Evolutionary conservation across 1,140 invertebrate species (phyloP).

Genomic region (Oreohelix idahoensis): DNA sequence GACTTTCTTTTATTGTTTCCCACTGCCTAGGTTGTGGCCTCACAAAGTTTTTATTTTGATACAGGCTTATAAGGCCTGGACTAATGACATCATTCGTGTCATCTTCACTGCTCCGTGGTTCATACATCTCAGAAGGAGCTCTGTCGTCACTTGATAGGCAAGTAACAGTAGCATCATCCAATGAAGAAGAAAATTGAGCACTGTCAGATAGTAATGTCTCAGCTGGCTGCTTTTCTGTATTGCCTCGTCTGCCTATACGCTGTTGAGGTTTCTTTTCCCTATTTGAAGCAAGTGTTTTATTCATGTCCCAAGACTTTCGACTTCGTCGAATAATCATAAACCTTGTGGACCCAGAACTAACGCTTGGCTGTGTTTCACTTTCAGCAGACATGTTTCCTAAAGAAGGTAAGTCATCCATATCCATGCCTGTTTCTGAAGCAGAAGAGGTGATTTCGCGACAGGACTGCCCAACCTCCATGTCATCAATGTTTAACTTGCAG

Average conservation of each 20-base stretch:
- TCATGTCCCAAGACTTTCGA: conserved; percentile 14
- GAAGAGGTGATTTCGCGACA: neutral
- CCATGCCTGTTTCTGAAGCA: neutral
- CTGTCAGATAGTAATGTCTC: neutral
- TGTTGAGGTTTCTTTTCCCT: neutral
- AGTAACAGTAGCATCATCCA: neutral
- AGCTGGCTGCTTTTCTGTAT: neutral
- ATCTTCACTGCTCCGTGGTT: neutral
- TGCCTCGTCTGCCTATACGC: neutral
- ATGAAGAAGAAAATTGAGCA: neutral
- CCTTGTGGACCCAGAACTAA: neutral
- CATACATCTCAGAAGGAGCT: no score
- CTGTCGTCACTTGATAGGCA: neutral
- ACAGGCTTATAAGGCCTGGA: neutral
- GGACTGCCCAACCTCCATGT: neutral
- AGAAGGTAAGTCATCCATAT: neutral
- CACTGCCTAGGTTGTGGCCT: neutral
- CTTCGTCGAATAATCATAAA: neutral
- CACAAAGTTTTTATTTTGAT: neutral
- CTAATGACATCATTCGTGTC: neutral
- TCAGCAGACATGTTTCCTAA: neutral
- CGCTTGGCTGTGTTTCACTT: neutral
- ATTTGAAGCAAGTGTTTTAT: neutral
- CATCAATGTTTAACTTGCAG: neutral
- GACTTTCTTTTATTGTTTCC: conserved; percentile 24